phyloP scores from a whole-genome alignment of 2,888 invertebrate genomes.

The Chrysolina oricalcia region DNA sequence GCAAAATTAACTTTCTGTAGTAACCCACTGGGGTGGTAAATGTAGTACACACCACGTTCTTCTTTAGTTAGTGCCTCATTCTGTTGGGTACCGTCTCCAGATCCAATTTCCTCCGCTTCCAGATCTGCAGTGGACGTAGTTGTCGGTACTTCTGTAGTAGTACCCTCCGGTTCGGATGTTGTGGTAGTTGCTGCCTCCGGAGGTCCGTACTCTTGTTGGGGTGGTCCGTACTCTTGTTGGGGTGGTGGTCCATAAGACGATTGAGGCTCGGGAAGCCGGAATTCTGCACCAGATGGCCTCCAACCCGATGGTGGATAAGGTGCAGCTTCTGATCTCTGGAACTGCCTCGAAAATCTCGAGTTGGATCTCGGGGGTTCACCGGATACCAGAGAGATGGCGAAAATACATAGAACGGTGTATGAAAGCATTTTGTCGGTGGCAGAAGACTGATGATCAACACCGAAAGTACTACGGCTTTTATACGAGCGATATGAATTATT shows the following conservation, averaged over 20 bases:
- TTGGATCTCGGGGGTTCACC: conserved; percentile 36
- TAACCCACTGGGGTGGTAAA: conserved; percentile 78
- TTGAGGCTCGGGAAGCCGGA: conserved; percentile 13
- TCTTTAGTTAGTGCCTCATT: conserved; percentile 53
- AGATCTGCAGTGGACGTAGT: conserved; percentile 43
- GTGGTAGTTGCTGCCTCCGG: conserved; percentile 61
- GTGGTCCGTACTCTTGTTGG: conserved; percentile 35
- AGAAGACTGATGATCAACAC: neutral
- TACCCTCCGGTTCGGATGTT: conserved; percentile 50
- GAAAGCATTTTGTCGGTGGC: conserved; percentile 19
- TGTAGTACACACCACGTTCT: conserved; percentile 77
- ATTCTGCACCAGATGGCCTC: conserved; percentile 37
- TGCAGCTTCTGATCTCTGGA: conserved; percentile 11
- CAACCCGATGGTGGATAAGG: conserved; percentile 48
- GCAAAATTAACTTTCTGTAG: conserved; percentile 79
- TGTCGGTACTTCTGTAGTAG: conserved; percentile 31
- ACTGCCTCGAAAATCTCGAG: conserved; percentile 26
- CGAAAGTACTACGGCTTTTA: conserved; percentile 24
- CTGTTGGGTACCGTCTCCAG: neutral
- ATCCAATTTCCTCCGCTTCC: conserved; percentile 44
- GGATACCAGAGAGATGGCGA: neutral
- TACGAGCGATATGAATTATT: neutral
- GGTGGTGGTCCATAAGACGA: conserved; percentile 45
- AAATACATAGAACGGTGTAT: neutral
- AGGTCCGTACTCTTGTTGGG: conserved; percentile 45